Base-by-base conservation (phyloP, 2,888 invertebrate species). In the Rhimphoctona megacephalus region DNA sequence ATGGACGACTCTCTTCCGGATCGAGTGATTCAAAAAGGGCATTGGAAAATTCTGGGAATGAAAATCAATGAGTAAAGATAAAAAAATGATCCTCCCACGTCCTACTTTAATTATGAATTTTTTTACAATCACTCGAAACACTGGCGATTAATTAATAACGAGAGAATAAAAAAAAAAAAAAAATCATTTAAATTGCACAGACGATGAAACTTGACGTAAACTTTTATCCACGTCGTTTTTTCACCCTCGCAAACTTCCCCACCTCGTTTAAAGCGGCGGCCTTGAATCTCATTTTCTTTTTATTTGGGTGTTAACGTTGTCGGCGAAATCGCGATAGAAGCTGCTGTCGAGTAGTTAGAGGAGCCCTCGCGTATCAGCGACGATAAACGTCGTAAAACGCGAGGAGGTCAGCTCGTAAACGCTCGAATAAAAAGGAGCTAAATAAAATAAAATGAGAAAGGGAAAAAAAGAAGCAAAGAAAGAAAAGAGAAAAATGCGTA, bases 361-460 rank as follows among this genome's bases (percentile, higher is more conserved):
- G 72, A 85, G 76, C 84, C 76, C 78, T 77, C 76, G 81, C 79
- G 76, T 87, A 87, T 87, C 84, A 73, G 81, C 85, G 83, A 85
- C 89, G 91, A 91, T 93, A 93, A 92, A 91, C 91, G 90, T 92
- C 93, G 92, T 93, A 92, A 94, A 94, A 93, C 91, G 91, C 90
- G 91, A 91, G 91, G 91, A 91, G 66, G 49, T 30, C 39, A 81
- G 79, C 93, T 93, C 92, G 92, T 92, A 93, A 94, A 92, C 91
- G 91, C 88, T 83, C 72, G 83, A 90, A 90, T 90, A 89, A 90
- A 91, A 90, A 90, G 89, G 90, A 86, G 88, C 87, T 87, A 90
- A 88, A 89, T 89, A 90, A 91, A 90, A 90, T 89, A 64, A 85
- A 85, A 82, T 66, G 43, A 73, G 43, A 57, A 19, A 6, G 61